A percentile compares a stretch with the other conserved stretches of the same genome.
phyloP scores from a whole-genome alignment of 2,888 invertebrate genomes.

The Carterocephalus palaemon region DNA sequence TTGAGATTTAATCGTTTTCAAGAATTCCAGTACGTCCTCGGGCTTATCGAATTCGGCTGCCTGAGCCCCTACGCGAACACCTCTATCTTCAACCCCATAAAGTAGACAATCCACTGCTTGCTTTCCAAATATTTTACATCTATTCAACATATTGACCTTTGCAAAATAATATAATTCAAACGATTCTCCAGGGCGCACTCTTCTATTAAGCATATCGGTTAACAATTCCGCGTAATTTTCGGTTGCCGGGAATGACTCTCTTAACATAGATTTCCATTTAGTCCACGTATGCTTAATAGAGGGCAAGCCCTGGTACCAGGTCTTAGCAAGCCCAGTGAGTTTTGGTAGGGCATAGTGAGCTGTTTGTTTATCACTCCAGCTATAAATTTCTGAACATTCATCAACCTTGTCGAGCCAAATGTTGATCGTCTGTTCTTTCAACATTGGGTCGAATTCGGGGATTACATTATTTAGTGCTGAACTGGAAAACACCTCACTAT shows the following conservation, averaged over 20 bases:
- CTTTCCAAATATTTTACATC: too few relatives aligned
- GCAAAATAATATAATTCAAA: constrained; percentile 30
- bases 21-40: too few relatives aligned
- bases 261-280: constrained; percentile 30
- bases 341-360: constrained; percentile 24
- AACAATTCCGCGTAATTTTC: constrained; percentile 30
- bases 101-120: too few relatives aligned
- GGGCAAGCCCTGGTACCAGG: constrained; percentile 32
- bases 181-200: constrained; percentile 27
- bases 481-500: too few relatives aligned
- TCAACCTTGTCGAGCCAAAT: constrained; percentile 26
- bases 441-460: constrained; percentile 27
- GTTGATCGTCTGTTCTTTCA: constrained; percentile 18
- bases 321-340: constrained; percentile 26
- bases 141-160: constrained; percentile 27
- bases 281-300: constrained; percentile 26
- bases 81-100: too few relatives aligned
- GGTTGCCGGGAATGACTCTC: constrained; percentile 28
- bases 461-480: too few relatives aligned
- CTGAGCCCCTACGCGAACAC: too few relatives aligned
- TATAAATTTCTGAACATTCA: constrained; percentile 24
- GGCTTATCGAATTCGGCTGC: too few relatives aligned
- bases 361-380: constrained; percentile 21
- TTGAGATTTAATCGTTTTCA: too few relatives aligned
- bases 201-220: constrained; percentile 28